A percentile compares a stretch with the other conserved stretches of the same genome.
These are phyloP conservation scores for Gallinago media DNA, from an alignment of 2,113 vertebrate genomes.

Conservation along the genomic window DNA sequence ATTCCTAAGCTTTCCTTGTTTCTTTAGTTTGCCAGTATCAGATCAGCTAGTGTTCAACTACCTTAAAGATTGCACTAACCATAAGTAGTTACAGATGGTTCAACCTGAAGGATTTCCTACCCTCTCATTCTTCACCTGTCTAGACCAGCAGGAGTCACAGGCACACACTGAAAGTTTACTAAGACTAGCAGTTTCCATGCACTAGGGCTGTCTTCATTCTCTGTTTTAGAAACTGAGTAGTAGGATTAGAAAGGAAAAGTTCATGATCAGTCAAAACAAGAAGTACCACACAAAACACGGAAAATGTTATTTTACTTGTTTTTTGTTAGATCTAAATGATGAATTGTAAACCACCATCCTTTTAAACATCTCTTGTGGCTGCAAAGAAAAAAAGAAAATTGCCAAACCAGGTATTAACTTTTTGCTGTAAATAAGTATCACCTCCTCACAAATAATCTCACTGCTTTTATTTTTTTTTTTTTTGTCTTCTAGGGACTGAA, in stretches of 20 bases:
- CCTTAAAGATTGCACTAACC: background rate
- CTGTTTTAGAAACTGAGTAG: background rate
- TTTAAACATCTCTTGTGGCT: constrained; percentile 98
- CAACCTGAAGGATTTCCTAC: background rate
- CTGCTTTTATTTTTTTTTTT: background rate
- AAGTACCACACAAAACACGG: constrained; percentile 1
- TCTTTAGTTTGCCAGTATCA: background rate
- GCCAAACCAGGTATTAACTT: constrained; percentile 46
- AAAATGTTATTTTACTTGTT: constrained; percentile 83
- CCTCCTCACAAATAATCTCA: background rate
- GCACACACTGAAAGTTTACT: background rate
- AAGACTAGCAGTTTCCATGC: constrained; percentile 25
- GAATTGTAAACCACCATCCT: constrained; percentile 98
- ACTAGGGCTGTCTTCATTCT: background rate
- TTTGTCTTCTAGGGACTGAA: background rate
- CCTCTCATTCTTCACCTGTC: background rate
- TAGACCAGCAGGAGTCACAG: background rate
- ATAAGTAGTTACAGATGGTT: background rate
- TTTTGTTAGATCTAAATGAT: constrained; percentile 90
- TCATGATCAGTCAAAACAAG: constrained; percentile 18
- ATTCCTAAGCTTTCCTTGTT: too few species aligned
- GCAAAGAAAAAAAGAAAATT: constrained; percentile 76
- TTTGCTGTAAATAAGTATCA: background rate
- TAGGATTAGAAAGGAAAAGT: constrained; percentile 2
- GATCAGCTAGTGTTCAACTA: background rate